These are phyloP conservation scores for Melolontha melolontha DNA, from an alignment of 2,888 invertebrate genomes.

Conservation along the genomic window DNA sequence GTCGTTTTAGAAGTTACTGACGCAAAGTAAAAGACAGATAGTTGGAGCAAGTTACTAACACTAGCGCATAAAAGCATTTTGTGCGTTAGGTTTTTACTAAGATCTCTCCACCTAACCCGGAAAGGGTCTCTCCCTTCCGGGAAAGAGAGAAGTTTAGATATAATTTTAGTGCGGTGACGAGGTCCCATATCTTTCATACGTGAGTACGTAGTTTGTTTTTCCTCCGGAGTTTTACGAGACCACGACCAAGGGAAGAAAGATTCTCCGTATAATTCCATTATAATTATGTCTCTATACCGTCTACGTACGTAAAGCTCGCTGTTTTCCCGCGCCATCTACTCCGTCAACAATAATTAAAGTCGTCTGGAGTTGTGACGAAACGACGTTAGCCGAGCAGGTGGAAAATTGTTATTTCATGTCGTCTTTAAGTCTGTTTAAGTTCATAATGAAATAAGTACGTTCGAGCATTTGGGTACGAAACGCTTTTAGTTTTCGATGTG, in stretches of 20 bases:
- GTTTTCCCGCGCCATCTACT: neutral
- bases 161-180: neutral
- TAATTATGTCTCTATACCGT: conserved; percentile 6
- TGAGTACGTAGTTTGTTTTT: neutral
- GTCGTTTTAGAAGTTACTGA: neutral
- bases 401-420: conserved; percentile 33
- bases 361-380: neutral
- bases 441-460: conserved; percentile 32
- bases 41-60: neutral
- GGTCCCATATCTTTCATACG: neutral
- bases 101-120: neutral
- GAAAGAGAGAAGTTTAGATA: conserved; percentile 3
- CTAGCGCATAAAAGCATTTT: conserved; percentile 16
- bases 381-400: conserved; percentile 22
- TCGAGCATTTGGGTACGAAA: conserved; percentile 8
- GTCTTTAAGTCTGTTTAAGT: conserved; percentile 27
- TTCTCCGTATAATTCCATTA: conserved; percentile 9
- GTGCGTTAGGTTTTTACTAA: conserved; percentile 1
- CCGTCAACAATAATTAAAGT: conserved; percentile 8
- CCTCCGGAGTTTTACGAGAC: too few relatives aligned
- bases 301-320: neutral
- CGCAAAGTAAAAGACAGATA: neutral
- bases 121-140: neutral
- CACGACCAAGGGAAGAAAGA: conserved; percentile 4
- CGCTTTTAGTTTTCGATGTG: too few relatives aligned